These are phyloP conservation scores for Ormyrus pomaceus DNA, from an alignment of 2,888 invertebrate genomes.

Conservation along the genomic window DNA sequence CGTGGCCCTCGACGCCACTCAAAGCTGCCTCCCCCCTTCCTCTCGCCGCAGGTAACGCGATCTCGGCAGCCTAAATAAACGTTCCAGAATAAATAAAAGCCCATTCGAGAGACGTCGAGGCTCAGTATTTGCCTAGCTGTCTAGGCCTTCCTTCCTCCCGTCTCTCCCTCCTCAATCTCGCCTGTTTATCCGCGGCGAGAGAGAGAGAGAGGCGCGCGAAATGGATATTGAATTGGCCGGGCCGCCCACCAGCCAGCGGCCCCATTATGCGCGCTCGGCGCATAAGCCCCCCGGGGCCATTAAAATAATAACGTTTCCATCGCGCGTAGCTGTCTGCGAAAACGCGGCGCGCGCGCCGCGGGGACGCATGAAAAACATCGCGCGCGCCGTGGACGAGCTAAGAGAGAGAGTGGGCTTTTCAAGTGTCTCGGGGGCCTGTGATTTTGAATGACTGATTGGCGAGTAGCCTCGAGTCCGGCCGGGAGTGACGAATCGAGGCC, in stretches of 20 bases:
- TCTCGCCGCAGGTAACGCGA: conserved; percentile 72
- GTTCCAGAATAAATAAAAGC: conserved; percentile 73
- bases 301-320: conserved; percentile 66
- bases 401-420: background rate
- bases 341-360: background rate
- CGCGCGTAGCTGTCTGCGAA: conserved; percentile 30
- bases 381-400: too few relatives aligned
- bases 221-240: conserved; percentile 70
- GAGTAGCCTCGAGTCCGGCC: conserved; percentile 13
- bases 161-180: conserved; percentile 55
- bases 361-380: background rate
- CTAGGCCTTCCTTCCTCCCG: conserved; percentile 59
- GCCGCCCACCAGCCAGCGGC: conserved; percentile 57
- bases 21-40: conserved; percentile 67
- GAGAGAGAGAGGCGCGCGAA: conserved; percentile 54
- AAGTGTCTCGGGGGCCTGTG: background rate
- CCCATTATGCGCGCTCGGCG: conserved; percentile 54
- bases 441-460: conserved; percentile 21
- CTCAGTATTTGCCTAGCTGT: conserved; percentile 73
- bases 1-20: conserved; percentile 65
- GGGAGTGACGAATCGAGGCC: conserved; percentile 27
- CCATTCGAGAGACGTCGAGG: conserved; percentile 69
- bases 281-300: conserved; percentile 53
- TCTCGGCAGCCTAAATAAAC: conserved; percentile 74
- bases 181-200: conserved; percentile 33